A percentile compares a stretch with the other conserved stretches of the same genome.
Evolutionary conservation across 2,888 invertebrate species (phyloP).

Genomic region (Hyposoter dolosus): DNA sequence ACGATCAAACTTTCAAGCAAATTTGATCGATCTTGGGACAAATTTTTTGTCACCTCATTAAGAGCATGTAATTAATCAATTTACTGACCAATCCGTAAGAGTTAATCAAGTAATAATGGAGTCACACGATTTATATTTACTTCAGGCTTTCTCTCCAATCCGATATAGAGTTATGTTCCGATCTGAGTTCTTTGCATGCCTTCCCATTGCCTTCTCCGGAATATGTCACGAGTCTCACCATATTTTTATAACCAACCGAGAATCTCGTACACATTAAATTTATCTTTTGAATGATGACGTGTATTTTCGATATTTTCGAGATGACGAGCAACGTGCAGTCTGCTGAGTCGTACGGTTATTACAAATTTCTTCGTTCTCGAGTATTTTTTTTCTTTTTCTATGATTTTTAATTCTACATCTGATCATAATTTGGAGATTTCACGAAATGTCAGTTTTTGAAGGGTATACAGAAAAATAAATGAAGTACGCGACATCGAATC

Average conservation of each 20-base stretch:
- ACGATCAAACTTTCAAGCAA: not conserved
- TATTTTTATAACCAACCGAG: slow-evolving; percentile 50
- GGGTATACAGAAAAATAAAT: slow-evolving; percentile 16
- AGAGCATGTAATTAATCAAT: not conserved
- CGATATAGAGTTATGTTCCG: slow-evolving; percentile 48
- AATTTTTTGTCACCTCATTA: not conserved
- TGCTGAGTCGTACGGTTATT: not conserved
- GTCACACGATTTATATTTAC: slow-evolving; percentile 7
- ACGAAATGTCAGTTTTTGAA: slow-evolving; percentile 23
- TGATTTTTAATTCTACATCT: slow-evolving; percentile 21
- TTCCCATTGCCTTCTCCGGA: slow-evolving; percentile 41
- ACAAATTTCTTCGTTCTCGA: not conserved
- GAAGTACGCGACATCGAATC: not conserved
- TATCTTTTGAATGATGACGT: not conserved
- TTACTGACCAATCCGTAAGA: not conserved
- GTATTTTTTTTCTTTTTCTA: slow-evolving; percentile 32
- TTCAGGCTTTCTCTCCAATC: slow-evolving; percentile 61
- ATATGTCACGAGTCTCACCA: slow-evolving; percentile 65
- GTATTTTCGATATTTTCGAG: not conserved
- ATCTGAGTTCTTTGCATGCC: slow-evolving; percentile 19
- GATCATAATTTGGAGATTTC: slow-evolving; percentile 1
- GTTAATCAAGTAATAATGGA: not conserved
- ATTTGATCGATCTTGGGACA: not conserved
- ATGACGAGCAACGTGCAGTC: not conserved
- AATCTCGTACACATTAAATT: slow-evolving; percentile 43